Conservation (phyloP, 2,113 vertebrate genomes). For the Indri indri region DNA sequence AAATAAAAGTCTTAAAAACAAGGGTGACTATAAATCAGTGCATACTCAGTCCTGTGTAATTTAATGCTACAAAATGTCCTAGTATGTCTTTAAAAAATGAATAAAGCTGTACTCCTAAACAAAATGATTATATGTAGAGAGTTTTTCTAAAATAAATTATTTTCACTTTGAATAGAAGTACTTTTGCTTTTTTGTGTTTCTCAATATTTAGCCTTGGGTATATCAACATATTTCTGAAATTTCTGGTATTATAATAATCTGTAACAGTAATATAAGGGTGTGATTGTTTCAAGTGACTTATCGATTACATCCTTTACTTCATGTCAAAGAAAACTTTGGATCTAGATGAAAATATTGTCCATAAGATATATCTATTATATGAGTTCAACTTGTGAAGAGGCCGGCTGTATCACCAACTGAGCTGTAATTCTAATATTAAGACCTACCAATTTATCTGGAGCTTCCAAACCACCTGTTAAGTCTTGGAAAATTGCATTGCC, state of each 20-base stretch:
- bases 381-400: background rate
- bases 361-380: background rate
- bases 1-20: background rate
- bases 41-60: background rate
- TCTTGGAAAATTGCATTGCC: slow-evolving; percentile 60
- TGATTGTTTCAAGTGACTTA: background rate
- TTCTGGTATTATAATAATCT: background rate
- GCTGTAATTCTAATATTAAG: background rate
- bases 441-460: slow-evolving; percentile 20
- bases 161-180: background rate
- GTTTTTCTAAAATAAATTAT: background rate
- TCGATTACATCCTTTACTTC: slow-evolving; percentile 34
- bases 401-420: background rate
- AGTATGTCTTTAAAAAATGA: background rate
- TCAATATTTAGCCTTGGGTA: background rate
- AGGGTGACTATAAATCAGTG: background rate
- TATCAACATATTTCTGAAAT: background rate
- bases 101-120: background rate
- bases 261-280: background rate
- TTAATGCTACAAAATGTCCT: background rate
- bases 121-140: background rate
- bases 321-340: background rate
- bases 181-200: background rate
- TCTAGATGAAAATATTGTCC: background rate
- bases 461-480: slow-evolving; percentile 57